Percentiles rank a stretch among this genome's conserved stretches.
Evolutionary conservation across 2,113 vertebrate species (phyloP).

Genomic region (Lucifuga dentata): DNA sequence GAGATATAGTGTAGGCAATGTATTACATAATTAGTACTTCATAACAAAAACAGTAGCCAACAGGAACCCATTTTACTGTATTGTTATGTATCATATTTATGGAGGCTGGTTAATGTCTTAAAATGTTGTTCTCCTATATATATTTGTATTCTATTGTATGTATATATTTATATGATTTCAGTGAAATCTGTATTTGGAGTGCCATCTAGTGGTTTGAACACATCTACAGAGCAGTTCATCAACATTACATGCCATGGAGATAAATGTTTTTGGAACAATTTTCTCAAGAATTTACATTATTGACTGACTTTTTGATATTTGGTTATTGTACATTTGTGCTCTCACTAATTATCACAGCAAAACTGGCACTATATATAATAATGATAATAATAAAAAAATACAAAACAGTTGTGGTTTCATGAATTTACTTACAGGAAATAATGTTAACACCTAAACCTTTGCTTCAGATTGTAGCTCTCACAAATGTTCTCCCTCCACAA

Average conservation of each 20-base stretch:
- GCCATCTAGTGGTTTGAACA: conserved; percentile 30
- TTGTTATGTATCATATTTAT: too few species aligned
- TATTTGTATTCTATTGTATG: background rate
- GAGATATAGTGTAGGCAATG: too few species aligned
- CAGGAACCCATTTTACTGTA: too few species aligned
- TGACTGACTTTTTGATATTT: too few species aligned
- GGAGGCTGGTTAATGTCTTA: too few species aligned
- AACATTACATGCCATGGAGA: too few species aligned
- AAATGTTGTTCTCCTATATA: background rate
- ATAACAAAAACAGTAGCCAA: too few species aligned
- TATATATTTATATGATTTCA: conserved; percentile 1
- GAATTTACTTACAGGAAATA: conserved; percentile 60
- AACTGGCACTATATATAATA: background rate
- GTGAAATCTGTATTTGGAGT: conserved; percentile 13
- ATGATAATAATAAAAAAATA: background rate
- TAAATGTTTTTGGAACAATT: too few species aligned
- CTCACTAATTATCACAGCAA: background rate
- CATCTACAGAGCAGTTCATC: too few species aligned
- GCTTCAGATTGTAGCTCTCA: conserved; percentile 27
- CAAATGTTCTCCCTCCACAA: conserved; percentile 26
- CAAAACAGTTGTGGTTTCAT: conserved; percentile 17
- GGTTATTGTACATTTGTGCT: background rate
- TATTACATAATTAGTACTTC: too few species aligned
- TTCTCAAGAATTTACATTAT: too few species aligned
- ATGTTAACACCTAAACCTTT: conserved; percentile 31